A percentile compares a stretch with the other conserved stretches of the same genome.
These are phyloP conservation scores for Pachydiplax longipennis DNA, from an alignment of 2,888 invertebrate genomes.

Conservation along the genomic window DNA sequence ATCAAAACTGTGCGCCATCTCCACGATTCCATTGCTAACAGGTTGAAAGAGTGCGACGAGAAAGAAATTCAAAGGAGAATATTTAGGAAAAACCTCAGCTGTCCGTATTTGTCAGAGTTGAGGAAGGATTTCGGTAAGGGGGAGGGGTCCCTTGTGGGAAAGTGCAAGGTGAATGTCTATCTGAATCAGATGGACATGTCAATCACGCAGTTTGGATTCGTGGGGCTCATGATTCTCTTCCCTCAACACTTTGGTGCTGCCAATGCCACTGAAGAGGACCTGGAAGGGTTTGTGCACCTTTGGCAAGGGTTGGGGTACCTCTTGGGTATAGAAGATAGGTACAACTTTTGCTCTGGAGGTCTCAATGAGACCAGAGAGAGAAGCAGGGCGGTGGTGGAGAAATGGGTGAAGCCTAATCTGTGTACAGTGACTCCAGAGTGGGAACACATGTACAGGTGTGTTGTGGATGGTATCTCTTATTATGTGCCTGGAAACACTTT, in stretches of 20 bases:
- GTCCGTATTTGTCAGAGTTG: not conserved
- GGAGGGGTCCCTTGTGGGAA: not conserved
- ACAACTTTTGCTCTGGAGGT: conserved; percentile 59
- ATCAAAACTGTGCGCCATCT: conserved; percentile 59
- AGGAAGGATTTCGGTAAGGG: not conserved
- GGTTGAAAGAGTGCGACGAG: conserved; percentile 51
- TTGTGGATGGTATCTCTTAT: conserved; percentile 56
- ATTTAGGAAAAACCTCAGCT: not conserved
- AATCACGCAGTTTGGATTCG: conserved; percentile 63
- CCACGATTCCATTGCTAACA: conserved; percentile 58
- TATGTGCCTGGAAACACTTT: conserved; percentile 55
- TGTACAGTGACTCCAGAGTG: conserved; percentile 56
- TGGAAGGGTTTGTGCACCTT: conserved; percentile 64
- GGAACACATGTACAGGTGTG: conserved; percentile 60
- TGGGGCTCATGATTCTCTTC: conserved; percentile 61
- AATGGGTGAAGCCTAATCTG: conserved; percentile 57
- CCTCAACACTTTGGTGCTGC: conserved; percentile 60
- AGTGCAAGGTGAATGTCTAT: conserved; percentile 43
- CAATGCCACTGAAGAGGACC: conserved; percentile 58
- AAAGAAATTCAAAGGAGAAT: conserved; percentile 49
- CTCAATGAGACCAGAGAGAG: conserved; percentile 56
- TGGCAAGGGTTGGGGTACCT: conserved; percentile 65
- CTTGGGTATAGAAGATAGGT: conserved; percentile 61
- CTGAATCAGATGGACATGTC: conserved; percentile 65
- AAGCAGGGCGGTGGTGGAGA: conserved; percentile 54